phyloP scores from a whole-genome alignment of 2,888 invertebrate genomes.

The Tribolium freemani region DNA sequence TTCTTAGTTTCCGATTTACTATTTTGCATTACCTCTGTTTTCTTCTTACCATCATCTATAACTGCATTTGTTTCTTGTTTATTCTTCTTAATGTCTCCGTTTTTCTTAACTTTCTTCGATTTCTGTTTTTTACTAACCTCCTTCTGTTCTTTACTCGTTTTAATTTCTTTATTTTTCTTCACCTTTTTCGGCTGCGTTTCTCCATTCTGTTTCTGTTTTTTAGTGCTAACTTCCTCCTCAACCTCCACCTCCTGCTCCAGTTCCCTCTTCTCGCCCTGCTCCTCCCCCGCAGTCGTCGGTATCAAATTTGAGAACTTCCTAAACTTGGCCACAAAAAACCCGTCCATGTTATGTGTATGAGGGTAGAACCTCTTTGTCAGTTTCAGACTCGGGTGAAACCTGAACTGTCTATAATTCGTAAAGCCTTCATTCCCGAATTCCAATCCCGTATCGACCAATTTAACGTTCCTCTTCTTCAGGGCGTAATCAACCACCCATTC shows the following conservation, averaged over 20 bases:
- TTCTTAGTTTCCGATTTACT: constrained; percentile 13
- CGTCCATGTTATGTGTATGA: constrained; percentile 99
- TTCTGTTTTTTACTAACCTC: not conserved
- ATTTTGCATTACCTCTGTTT: constrained; percentile 26
- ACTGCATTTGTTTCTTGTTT: constrained; percentile 40
- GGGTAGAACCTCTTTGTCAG: constrained; percentile 94
- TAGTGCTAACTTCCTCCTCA: constrained; percentile 8
- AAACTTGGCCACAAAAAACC: constrained; percentile 98
- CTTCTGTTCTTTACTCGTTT: constrained; percentile 21
- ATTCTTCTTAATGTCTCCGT: not conserved
- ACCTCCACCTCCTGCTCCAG: constrained; percentile 53
- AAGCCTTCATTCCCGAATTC: constrained; percentile 98
- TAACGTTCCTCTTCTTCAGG: constrained; percentile 92
- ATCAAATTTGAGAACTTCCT: constrained; percentile 92
- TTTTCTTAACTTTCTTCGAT: not conserved
- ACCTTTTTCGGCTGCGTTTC: not conserved
- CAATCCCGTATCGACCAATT: constrained; percentile 92
- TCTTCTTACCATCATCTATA: constrained; percentile 32
- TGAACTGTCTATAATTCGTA: constrained; percentile 84
- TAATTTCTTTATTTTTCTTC: constrained; percentile 48
- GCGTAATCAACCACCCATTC: constrained; percentile 98
- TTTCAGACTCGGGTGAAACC: constrained; percentile 93
- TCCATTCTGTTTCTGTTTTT: too few relatives aligned
- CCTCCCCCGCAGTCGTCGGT: constrained; percentile 55
- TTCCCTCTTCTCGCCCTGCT: constrained; percentile 68